A percentile compares a stretch with the other conserved stretches of the same genome.
phyloP scores from a whole-genome alignment of 2,888 invertebrate species.

The Machimus rusticus region DNA sequence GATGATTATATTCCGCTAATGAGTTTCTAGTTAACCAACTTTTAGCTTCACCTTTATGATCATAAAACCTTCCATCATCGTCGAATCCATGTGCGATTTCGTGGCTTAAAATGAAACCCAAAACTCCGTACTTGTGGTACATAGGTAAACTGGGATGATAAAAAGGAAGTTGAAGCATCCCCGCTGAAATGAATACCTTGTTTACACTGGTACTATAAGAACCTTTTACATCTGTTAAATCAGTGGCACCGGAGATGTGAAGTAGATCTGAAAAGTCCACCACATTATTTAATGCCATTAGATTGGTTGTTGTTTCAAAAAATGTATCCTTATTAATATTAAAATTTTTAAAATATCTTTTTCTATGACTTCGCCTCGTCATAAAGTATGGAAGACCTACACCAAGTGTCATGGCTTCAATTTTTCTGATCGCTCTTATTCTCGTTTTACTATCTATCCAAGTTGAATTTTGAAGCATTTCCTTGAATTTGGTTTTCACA shows the following conservation, averaged over 20 bases:
- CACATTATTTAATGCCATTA: not conserved
- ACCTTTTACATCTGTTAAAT: not conserved
- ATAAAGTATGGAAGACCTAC: conserved; percentile 23
- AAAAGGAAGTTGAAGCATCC: conserved; percentile 2
- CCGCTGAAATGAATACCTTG: not conserved
- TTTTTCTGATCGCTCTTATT: not conserved
- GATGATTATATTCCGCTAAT: not conserved
- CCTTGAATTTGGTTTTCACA: not conserved
- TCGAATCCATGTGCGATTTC: conserved; percentile 29
- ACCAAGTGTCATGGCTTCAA: not conserved
- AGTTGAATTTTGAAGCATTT: not conserved
- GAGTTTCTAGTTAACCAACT: not conserved
- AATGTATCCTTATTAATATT: not conserved
- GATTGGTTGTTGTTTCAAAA: conserved; percentile 5
- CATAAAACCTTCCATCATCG: not conserved
- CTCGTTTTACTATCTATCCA: conserved; percentile 21
- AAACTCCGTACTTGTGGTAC: conserved; percentile 16
- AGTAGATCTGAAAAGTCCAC: not conserved
- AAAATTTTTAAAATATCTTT: not conserved
- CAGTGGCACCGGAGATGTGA: not conserved
- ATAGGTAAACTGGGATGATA: not conserved
- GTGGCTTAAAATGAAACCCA: conserved; percentile 1
- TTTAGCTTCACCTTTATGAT: not conserved
- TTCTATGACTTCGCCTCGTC: not conserved
- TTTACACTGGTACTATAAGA: not conserved